These are phyloP conservation scores for Drosophila phalerata DNA, from an alignment of 2,888 invertebrate genomes.

Conservation along the genomic window DNA sequence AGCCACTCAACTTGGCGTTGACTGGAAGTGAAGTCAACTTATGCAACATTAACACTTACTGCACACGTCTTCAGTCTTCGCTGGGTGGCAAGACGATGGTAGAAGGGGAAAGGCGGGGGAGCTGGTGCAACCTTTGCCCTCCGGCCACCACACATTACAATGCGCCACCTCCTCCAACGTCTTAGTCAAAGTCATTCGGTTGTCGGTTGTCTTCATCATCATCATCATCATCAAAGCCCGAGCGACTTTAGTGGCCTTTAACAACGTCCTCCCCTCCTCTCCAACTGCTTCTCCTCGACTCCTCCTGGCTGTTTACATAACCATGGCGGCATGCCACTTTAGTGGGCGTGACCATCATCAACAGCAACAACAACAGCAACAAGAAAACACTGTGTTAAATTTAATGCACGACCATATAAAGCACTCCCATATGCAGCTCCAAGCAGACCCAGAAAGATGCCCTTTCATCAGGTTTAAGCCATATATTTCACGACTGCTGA, in stretches of 20 bases:
- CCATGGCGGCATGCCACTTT: constrained; percentile 70
- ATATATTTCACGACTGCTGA: constrained; percentile 53
- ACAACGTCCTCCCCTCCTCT: constrained; percentile 39
- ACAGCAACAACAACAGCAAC: constrained; percentile 16
- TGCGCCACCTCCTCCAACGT: constrained; percentile 21
- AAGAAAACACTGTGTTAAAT: constrained; percentile 62
- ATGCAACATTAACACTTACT: constrained; percentile 74
- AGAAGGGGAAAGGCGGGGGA: background rate
- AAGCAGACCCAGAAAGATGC: constrained; percentile 37
- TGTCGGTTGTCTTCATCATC: constrained; percentile 37
- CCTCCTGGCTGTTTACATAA: constrained; percentile 71
- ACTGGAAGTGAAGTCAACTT: constrained; percentile 49
- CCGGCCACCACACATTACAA: constrained; percentile 49
- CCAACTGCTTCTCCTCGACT: constrained; percentile 26
- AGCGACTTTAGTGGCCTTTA: constrained; percentile 67
- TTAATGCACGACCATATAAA: constrained; percentile 68
- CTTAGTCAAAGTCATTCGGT: constrained; percentile 25
- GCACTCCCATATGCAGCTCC: constrained; percentile 49
- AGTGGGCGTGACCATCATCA: constrained; percentile 59
- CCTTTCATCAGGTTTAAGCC: constrained; percentile 66
- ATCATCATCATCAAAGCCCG: constrained; percentile 55
- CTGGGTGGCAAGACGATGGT: background rate
- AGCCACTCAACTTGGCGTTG: constrained; percentile 36
- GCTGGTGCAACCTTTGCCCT: constrained; percentile 62
- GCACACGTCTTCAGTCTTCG: constrained; percentile 43